Conservation (phyloP, 2,888 invertebrate species). For the Entomobrya multifasciata region DNA sequence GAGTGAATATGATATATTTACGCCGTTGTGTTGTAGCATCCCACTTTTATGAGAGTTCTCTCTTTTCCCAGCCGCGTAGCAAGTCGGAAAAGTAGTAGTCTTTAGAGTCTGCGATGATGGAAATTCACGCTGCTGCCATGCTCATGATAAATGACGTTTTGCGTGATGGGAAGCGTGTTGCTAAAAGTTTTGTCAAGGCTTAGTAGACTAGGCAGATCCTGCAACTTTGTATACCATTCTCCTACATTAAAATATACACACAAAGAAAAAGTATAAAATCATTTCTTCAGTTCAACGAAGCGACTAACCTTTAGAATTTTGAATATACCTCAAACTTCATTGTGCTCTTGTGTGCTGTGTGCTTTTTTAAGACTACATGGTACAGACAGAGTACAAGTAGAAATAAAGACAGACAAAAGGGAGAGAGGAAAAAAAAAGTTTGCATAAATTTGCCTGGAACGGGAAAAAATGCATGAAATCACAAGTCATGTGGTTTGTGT, state of each 20-base stretch:
- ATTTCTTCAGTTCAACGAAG: slow-evolving; percentile 39
- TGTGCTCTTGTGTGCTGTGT: no score
- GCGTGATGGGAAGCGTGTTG: neutral
- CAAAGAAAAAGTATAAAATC: no score
- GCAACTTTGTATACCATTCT: neutral
- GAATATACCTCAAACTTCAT: slow-evolving; percentile 3
- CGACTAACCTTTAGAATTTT: slow-evolving; percentile 43
- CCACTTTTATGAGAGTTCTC: no score
- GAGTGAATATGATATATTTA: no score
- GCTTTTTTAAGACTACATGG: no score
- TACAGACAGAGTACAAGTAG: neutral
- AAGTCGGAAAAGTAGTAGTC: neutral
- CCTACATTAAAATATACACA: neutral
- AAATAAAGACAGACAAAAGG: neutral
- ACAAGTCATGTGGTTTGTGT: slow-evolving; percentile 25
- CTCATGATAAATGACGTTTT: slow-evolving; percentile 18
- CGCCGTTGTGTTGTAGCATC: no score
- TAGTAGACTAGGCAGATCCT: no score
- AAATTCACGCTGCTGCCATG: slow-evolving; percentile 4
- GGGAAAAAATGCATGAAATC: slow-evolving; percentile 13
- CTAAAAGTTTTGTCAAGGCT: neutral
- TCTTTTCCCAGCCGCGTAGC: neutral
- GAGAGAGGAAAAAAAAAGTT: neutral
- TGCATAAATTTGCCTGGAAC: slow-evolving; percentile 27
- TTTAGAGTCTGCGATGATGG: neutral